Conservation (phyloP, 1,140 invertebrate genomes). For the Diorhabda carinulata region DNA sequence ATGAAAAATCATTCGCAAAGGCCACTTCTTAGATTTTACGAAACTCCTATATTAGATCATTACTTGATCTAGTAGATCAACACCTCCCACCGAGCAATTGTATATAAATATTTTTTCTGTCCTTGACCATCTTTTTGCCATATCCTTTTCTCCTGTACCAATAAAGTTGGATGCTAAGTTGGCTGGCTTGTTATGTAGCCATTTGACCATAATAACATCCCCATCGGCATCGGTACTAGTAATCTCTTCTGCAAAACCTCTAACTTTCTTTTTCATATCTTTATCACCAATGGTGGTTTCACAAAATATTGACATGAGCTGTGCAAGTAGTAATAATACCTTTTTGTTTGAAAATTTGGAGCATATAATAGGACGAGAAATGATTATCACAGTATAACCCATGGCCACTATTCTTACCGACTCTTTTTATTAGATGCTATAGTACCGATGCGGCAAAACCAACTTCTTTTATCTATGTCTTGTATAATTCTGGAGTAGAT, state of each 20-base stretch:
- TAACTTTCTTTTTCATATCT: constrained; percentile 42
- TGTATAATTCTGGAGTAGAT: constrained; percentile 22
- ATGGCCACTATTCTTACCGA: constrained; percentile 29
- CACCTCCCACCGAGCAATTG: constrained; percentile 23
- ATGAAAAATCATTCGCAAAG: constrained; percentile 12
- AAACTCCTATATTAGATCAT: constrained; percentile 18
- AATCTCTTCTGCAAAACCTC: constrained; percentile 45
- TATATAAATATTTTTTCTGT: constrained; percentile 30
- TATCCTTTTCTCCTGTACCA: constrained; percentile 44
- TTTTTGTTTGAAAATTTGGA: constrained; percentile 43
- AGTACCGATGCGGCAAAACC: constrained; percentile 19
- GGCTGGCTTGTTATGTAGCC: constrained; percentile 41
- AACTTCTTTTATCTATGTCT: constrained; percentile 7
- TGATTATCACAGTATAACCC: constrained; percentile 36
- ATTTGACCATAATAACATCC: constrained; percentile 42
- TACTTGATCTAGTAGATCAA: constrained; percentile 17
- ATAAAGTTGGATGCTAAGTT: constrained; percentile 47
- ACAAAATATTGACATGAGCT: constrained; percentile 42
- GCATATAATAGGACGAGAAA: constrained; percentile 44
- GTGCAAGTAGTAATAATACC: constrained; percentile 45
- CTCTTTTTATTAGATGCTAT: constrained; percentile 35
- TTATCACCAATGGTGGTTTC: constrained; percentile 44
- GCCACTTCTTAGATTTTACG: constrained; percentile 22
- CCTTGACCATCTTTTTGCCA: constrained; percentile 42
- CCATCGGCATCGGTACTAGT: constrained; percentile 33